phyloP scores from a whole-genome alignment of 2,797 vertebrate genomes.

The Rhodeus uyekii region DNA sequence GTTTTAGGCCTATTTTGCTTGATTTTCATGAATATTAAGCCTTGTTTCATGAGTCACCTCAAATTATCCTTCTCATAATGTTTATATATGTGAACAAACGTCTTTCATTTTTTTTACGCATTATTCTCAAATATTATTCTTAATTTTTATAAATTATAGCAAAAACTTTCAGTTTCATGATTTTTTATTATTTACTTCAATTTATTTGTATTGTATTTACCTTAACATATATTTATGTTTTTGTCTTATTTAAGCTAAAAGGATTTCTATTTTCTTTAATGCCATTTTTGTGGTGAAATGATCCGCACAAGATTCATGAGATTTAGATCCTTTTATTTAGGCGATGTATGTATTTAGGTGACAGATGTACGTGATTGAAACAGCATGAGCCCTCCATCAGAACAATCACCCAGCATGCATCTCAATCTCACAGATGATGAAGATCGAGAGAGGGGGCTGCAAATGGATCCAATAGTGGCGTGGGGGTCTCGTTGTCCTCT shows the following conservation, averaged over 20 bases:
- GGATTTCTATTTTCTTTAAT: not conserved
- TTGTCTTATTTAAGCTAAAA: not conserved
- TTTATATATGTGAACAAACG: not conserved
- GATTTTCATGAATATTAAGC: not conserved
- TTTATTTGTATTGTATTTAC: no score
- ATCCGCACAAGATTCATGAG: not conserved
- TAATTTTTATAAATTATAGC: not conserved
- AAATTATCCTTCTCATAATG: not conserved
- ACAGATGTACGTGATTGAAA: constrained; percentile 13
- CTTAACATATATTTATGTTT: no score
- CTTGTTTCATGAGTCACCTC: no score
- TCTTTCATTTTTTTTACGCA: not conserved
- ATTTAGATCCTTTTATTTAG: constrained; percentile 4
- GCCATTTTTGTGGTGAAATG: not conserved
- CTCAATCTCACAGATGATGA: constrained; percentile 41
- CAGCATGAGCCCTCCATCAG: constrained; percentile 14
- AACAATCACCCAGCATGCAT: constrained; percentile 22
- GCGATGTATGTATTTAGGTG: not conserved
- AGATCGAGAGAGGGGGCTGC: constrained; percentile 24
- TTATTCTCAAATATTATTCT: not conserved
- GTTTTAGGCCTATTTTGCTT: not conserved
- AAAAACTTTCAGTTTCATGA: not conserved
- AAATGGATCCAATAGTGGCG: constrained; percentile 51
- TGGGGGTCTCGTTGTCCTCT: constrained; percentile 57
- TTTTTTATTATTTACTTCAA: not conserved